A percentile compares a stretch with the other conserved stretches of the same genome.
These are phyloP conservation scores for Drosophila ogumai DNA, from an alignment of 1,140 invertebrate species.

Conservation along the genomic window DNA sequence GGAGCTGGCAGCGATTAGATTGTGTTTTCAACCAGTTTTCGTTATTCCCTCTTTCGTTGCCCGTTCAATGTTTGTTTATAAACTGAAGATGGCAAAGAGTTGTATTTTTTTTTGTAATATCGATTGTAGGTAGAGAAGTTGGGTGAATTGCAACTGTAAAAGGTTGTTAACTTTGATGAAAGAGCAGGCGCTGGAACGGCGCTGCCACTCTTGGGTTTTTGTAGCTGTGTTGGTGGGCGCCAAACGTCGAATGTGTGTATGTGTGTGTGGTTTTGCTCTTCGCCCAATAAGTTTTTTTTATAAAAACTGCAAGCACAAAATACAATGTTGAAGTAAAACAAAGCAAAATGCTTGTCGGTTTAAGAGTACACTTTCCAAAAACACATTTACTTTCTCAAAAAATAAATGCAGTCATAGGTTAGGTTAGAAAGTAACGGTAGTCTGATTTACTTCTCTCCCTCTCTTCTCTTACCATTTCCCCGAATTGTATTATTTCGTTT, in stretches of 20 bases:
- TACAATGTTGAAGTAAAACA: not conserved
- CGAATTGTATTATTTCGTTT: no score
- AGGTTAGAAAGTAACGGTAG: no score
- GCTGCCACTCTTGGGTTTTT: not conserved
- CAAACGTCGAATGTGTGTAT: no score
- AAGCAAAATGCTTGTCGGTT: no score
- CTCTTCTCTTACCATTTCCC: no score
- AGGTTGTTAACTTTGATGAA: not conserved
- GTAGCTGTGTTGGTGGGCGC: not conserved
- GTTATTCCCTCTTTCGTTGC: slow-evolving; percentile 3
- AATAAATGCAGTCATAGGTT: no score
- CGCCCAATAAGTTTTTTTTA: not conserved
- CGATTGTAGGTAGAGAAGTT: not conserved
- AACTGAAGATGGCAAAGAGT: slow-evolving; percentile 8
- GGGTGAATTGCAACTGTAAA: not conserved
- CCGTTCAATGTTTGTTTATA: slow-evolving; percentile 44
- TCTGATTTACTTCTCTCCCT: no score
- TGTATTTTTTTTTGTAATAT: not conserved
- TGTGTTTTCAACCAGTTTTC: slow-evolving; percentile 24
- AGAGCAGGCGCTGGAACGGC: not conserved
- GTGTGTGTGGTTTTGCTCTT: not conserved
- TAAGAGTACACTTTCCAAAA: no score
- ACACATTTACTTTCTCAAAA: no score
- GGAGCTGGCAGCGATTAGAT: slow-evolving; percentile 20
- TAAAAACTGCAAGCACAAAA: no score